Base-by-base conservation (phyloP, 2,888 invertebrate genomes). In the Parthenolecanium corni region DNA sequence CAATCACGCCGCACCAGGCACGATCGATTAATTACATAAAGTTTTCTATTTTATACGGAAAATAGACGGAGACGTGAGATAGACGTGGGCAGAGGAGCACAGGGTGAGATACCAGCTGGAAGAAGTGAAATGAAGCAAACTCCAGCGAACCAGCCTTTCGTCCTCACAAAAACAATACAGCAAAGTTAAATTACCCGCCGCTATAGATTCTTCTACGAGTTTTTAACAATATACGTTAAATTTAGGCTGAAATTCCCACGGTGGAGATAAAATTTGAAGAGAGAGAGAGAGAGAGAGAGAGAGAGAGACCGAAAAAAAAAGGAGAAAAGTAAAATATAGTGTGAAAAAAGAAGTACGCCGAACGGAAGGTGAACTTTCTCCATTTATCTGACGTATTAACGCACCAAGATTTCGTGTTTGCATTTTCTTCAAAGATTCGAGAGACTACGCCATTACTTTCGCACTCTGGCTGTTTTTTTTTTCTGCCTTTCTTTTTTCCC, bases 381-480 rank as follows among this genome's bases (percentile, higher is more conserved):
- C 46, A 40, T 44, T 56, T 23, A 44, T 44, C 56, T 57, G 57
- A 57, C 57, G 47, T 57, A 57, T 57, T 57, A 57, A 57, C 57
- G 42, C 57, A 24, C 57, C 18, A 24, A 44, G 56, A 56, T 42
- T 44, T 23, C 4, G 44, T 57, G 44, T 57, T 57, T 57, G 57
- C 42, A 57, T 44, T 57, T 57, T 31, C 24, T 12, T 57, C 44
- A 24, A 44, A n/a, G 46, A n/a, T n/a, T n/a, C n/a, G n/a, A n/a
- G n/a, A n/a, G n/a, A 42, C 40, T 23, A 54, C 9, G 31, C 44
- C 18, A 42, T 42, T 42, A 42, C n/a, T 18, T 42, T 18, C 44
- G 14, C 57, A 46, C 57, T 38, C n/a, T 16, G n/a, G n/a, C 9
- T 31, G 4, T 31, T 31, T 31, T 31, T 31, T 31, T 31, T 31